Evolutionary conservation across 1,140 invertebrate genomes (phyloP).

Genomic region (Mizuhopecten yessoensis): DNA sequence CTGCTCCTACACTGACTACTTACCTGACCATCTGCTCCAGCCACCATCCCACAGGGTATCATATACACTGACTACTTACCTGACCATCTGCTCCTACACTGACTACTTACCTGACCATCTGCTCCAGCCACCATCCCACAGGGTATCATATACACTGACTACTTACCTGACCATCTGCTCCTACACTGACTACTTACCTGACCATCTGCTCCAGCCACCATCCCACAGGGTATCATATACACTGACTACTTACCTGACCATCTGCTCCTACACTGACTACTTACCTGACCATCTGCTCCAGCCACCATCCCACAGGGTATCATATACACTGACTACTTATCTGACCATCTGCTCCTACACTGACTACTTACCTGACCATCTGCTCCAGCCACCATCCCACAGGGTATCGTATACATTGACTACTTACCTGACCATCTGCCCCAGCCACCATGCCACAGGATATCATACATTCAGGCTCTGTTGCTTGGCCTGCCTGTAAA

Average conservation of each 20-base stretch:
- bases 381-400: conserved; percentile 82
- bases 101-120: conserved; percentile 79
- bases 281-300: conserved; percentile 80
- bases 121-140: conserved; percentile 82
- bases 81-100: conserved; percentile 85
- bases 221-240: conserved; percentile 88
- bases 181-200: conserved; percentile 75
- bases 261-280: conserved; percentile 72
- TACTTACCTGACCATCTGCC: conserved; percentile 80
- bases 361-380: conserved; percentile 79
- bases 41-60: too few species aligned
- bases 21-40: too few species aligned
- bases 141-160: conserved; percentile 83
- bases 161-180: too few species aligned
- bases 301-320: conserved; percentile 86
- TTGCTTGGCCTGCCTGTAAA: conserved; percentile 90
- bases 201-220: conserved; percentile 82
- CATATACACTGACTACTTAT: conserved; percentile 91
- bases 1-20: conserved; percentile 51
- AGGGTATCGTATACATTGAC: conserved; percentile 81
- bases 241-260: conserved; percentile 88
- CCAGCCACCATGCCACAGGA: conserved; percentile 85
- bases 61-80: conserved; percentile 7
- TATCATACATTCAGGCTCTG: conserved; percentile 93
- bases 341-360: conserved; percentile 84